Evolutionary conservation across 64 coral and sea anemone species (phyloP), one percentile per base, ranked within the genome.

Genomic region (Dendronephthya gigantea): DNA sequence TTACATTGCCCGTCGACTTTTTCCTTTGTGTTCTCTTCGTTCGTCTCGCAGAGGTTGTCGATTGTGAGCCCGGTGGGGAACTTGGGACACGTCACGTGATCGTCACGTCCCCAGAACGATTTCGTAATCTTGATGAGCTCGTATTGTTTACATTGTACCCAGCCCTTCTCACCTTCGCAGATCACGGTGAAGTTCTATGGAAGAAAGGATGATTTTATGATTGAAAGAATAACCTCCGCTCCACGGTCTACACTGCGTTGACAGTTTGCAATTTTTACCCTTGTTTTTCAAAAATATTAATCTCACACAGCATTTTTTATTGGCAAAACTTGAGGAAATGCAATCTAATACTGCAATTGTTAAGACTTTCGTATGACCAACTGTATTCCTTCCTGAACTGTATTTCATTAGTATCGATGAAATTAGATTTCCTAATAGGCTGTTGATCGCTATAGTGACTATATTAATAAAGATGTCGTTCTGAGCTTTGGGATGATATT

Each of bases 131-230:
- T 98, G 95, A 98, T 93, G 52, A 98, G 87, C 85, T 98, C 95
- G 85, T 98, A 98, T 85, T 98, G 95, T 82, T 98, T 98, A 59
- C 95, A 98, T 51, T 98, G 95, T 38, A 98, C 49, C 95, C 95
- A 98, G 3, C 95, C 95, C 90, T 98, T 98, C 84, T 98, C 95
- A 83, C 95, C 95, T 92, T 98, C 95, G 85, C 95, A 98, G 82
- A 98, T 98, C 74, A 98, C 95, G 85, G 95, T 98, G 75, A 98
- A 98, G 87, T 98, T 98, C 95, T 98, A 82, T 11, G 49, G 70
- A 47, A 25, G 33, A 4, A 89, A 86, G 68, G 36, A 79, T 79
- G 72, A 62, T 17, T 62, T 62, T 17, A 23, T 62, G 16, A 27
- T 62, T 62, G 25, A 19, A n/a, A 27, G 55, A 62, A 62, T 62